Base-by-base conservation (phyloP, 2,888 invertebrate species). In the Gortyna flavago region DNA sequence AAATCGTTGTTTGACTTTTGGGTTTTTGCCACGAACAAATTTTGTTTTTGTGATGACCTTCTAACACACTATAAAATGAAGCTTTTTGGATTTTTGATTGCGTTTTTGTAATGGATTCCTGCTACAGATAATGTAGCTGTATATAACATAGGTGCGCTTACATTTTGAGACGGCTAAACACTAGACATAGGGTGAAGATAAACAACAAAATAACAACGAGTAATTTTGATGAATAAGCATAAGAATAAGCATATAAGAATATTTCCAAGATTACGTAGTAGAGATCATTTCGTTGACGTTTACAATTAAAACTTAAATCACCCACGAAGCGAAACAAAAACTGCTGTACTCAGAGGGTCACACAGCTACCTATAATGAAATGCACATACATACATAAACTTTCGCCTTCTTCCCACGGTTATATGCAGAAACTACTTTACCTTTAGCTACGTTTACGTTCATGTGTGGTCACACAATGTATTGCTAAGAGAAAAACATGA, bases 1-100 rank as follows among this genome's bases (percentile, higher is more conserved):
- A 85, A 88, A 85, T 80, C 61, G n/a, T 81, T 77, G 80, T 78
- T 74, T 57, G 62, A 68, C 51, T 87, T 88, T 88, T 85, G 87
- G 87, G 88, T 85, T 88, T 87, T 87, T 87, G 85, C 87, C 71
- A 8, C 75, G 32, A 79, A 67, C 72, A 64, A 32, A 75, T 82
- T 87, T 87, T 79, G 73, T 77, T 83, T 85, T 79, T 73, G 38
- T 61, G 51, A 65, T 70, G 79, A 82, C 88, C 88, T 87, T 85
- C 85, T 77, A 75, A 81, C 44, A 75, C 4, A 62, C 54, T 69
- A 48, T 51, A 35, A n/a, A 59, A 57, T 54, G 54, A 18, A 38
- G 38, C 13, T 25, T 38, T 57, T 74, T 80, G 44, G 8, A n/a
- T 54, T 69, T 75, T 61, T 38, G 48, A 54, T 62, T 54, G n/a